Base-by-base conservation (phyloP, 1,140 invertebrate genomes). In the Chironomus tepperi region DNA sequence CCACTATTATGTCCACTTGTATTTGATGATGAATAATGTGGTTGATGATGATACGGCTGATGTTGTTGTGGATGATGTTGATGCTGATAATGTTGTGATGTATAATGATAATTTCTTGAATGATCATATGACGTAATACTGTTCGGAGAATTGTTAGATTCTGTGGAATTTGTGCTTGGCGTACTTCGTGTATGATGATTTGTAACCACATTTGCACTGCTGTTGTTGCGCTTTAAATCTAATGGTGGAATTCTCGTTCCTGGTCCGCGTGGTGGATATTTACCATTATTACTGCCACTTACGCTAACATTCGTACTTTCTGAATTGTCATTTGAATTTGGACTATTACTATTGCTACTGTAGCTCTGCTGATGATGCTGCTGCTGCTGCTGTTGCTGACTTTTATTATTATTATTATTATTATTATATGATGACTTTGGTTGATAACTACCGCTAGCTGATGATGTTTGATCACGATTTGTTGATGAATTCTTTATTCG, bases 111-210 rank as follows among this genome's bases (percentile, higher is more conserved):
- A 19, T 70, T 9, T 70, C 16, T 19, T 9, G 65, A 70, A 70
- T 70, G 65, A 19, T 70, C 65, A 70, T 34, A 73, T 77, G 72
- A 79, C 43, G 73, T 76, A 81, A 82, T 82, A 80, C 81, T 82
- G 77, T 81, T 82, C 70, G 81, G 81, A 76, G 81, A 82, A 74
- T 82, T 82, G 77, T 82, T 81, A 75, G 78, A 81, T 77, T 80
- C 82, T 76, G 77, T 76, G 18, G 75, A 75, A 72, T 80, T 82
- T 76, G 81, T 79, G 74, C 81, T 80, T 7, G 81, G 81, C 70
- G 81, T 82, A 34, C 81, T 82, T 16, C 81, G 77, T 73, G 82
- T 18, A 16, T 70, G 65, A 70, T 70, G 65, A 70, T 70, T 70
- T 9, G 9, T 19, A 6, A 19, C 42, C 15, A 42, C 16, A 12